Conservation (phyloP, 2,888 invertebrate species). For the Thecocarcelia acutangulata region DNA sequence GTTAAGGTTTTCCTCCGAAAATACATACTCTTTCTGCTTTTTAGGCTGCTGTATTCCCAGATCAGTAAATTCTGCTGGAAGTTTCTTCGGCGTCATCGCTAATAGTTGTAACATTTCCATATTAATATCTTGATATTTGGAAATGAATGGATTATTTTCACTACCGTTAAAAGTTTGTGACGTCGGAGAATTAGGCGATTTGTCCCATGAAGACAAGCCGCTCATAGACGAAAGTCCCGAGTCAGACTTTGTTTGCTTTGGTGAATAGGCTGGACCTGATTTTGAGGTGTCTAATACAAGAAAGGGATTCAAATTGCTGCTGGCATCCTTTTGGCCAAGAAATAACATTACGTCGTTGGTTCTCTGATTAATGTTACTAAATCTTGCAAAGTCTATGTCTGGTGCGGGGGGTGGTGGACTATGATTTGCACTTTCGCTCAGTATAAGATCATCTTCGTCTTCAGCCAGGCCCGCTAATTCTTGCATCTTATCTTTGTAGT, state of each 20-base stretch:
- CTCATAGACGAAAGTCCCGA: constrained; percentile 94
- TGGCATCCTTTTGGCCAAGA: constrained; percentile 40
- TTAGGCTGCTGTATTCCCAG: constrained; percentile 1
- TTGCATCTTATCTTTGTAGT: constrained; percentile 73
- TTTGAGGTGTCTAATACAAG: constrained; percentile 58
- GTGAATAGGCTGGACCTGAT: constrained; percentile 35
- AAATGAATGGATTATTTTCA: constrained; percentile 65
- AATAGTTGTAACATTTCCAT: constrained; percentile 65
- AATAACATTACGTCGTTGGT: constrained; percentile 17
- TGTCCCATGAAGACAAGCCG: constrained; percentile 92
- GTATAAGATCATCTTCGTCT: constrained; percentile 56
- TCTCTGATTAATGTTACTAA: constrained; percentile 1
- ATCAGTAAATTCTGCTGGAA: constrained; percentile 10
- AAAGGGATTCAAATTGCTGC: constrained; percentile 74
- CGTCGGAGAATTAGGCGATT: constrained; percentile 89
- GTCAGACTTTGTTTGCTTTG: constrained; percentile 87
- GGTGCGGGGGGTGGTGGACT: constrained; percentile 93
- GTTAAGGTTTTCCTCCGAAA: constrained; percentile 80
- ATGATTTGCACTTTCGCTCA: constrained; percentile 81
- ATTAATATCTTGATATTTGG: constrained; percentile 69
- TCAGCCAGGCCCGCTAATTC: constrained; percentile 72
- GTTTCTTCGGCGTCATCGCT: constrained; percentile 28
- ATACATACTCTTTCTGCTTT: constrained; percentile 73
- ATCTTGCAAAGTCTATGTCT: constrained; percentile 77
- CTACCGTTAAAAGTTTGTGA: constrained; percentile 16